Evolutionary conservation across 2,113 vertebrate genomes (phyloP).

Genomic region (Trachemys scripta): DNA sequence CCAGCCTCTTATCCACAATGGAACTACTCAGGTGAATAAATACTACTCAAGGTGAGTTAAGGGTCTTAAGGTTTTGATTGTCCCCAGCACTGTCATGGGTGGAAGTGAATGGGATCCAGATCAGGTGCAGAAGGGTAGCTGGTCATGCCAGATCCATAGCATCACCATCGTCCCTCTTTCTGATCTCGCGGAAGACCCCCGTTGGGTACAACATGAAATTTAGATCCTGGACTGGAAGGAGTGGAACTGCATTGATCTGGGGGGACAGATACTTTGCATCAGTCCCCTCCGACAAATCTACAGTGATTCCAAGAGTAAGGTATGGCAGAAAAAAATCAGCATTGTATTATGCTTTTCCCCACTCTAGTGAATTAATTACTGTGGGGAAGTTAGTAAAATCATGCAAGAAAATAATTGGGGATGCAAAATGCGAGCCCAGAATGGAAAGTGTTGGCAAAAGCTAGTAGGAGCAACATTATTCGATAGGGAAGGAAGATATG

Average conservation of each 20-base stretch:
- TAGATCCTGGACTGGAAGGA: not conserved
- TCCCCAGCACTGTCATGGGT: not conserved
- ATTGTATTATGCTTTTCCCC: conserved; percentile 9
- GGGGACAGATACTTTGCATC: not conserved
- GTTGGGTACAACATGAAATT: not conserved
- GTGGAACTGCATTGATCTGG: not conserved
- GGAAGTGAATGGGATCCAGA: not conserved
- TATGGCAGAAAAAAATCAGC: not conserved
- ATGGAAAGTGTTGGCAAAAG: conserved; percentile 19
- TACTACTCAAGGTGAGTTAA: not conserved
- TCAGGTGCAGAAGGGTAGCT: not conserved
- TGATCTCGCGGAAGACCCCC: not conserved
- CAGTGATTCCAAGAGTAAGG: conserved; percentile 2
- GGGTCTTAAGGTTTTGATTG: not conserved
- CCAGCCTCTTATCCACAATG: not conserved
- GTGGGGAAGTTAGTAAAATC: conserved; percentile 39
- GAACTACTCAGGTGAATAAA: not conserved
- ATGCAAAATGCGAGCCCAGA: conserved; percentile 15
- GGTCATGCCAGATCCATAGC: not conserved
- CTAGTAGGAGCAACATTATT: not conserved
- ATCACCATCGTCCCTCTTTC: not conserved
- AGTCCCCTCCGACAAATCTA: not conserved
- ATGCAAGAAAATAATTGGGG: conserved; percentile 15
- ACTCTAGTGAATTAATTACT: conserved; percentile 25
- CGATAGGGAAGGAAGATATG: not conserved